Percentiles rank a stretch among this genome's conserved stretches.
Evolutionary conservation across 2,113 vertebrate species (phyloP).

Genomic region (Sorex fumeus): DNA sequence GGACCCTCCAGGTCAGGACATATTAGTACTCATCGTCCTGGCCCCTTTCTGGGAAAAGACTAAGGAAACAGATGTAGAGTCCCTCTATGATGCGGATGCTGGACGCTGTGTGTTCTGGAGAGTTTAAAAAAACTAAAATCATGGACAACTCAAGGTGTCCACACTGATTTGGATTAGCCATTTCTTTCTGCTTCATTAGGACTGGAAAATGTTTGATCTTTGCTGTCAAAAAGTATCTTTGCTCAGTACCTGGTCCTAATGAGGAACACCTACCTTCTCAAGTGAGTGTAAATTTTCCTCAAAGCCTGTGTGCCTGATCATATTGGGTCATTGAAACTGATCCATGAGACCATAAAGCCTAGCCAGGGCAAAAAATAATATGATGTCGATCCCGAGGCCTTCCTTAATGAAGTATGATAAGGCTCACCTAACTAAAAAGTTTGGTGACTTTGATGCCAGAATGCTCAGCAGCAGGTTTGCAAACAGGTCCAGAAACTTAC

Average conservation of each 20-base stretch:
- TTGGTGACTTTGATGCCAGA: not conserved
- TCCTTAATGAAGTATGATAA: too few relatives aligned
- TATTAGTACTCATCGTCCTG: too few relatives aligned
- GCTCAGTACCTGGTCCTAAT: not conserved
- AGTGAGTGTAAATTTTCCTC: not conserved
- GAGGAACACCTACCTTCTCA: not conserved
- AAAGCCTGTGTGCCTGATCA: not conserved
- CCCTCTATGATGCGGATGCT: not conserved
- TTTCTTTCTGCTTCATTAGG: not conserved
- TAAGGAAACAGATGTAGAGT: not conserved
- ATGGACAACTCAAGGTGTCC: not conserved
- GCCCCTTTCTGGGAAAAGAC: not conserved
- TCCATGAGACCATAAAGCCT: not conserved
- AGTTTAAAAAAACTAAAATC: constrained; percentile 4
- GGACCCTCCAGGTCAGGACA: not conserved
- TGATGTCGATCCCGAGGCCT: not conserved
- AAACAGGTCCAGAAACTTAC: not conserved
- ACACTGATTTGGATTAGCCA: not conserved
- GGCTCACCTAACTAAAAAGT: too few relatives aligned
- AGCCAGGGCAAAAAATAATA: not conserved
- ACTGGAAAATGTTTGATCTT: not conserved
- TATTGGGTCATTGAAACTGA: not conserved
- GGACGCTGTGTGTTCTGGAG: not conserved
- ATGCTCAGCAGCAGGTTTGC: not conserved
- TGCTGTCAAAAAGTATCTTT: not conserved